Base-by-base conservation (phyloP, 2,113 vertebrate species). In the Callopanchax toddi region DNA sequence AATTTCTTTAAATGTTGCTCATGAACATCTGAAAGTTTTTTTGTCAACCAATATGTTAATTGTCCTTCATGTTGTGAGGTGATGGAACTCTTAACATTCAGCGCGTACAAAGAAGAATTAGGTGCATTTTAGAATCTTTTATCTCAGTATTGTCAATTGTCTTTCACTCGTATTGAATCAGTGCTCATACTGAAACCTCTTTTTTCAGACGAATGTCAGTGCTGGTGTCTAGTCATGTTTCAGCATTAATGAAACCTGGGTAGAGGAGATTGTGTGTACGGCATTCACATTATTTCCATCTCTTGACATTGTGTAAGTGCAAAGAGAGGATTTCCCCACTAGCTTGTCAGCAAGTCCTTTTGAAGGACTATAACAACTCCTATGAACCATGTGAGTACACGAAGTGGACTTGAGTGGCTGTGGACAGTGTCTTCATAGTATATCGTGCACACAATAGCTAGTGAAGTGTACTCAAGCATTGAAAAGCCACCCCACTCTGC, bases 401-500 rank as follows among this genome's bases (percentile, higher is more conserved):
- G 17, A 45, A 49, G 54, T 66, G 43, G 32, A 21, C n/a, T 65
- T 25, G 49, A 74, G 60, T 65, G 34, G 46, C 43, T 32, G 54
- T 13, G 2, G 45, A 44, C 6, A 21, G 16, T 71, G 62, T 75
- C 26, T 54, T 50, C 20, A 17, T 17, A 18, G 29, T 25, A 65
- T 39, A 74, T 58, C 26, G 18, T 22, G 13, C 18, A 49, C 60
- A 49, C 20, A 3, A 37, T 25, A 34, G 17, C 65, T 29, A 55
- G 70, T 72, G 37, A 67, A 64, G 54, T 63, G 43, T 60, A 67
- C 71, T 69, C 36, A n/a, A 50, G 23, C 50, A 42, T 52, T 1
- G 15, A 57, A 54, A 67, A 78, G 79, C 74, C 79, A 54, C 74
- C 78, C 77, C 46, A 16, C 26, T 58, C 71, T 58, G 67, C 73